Evolutionary conservation across 2,888 invertebrate species (phyloP).

Genomic region (Hylaea fasciaria): DNA sequence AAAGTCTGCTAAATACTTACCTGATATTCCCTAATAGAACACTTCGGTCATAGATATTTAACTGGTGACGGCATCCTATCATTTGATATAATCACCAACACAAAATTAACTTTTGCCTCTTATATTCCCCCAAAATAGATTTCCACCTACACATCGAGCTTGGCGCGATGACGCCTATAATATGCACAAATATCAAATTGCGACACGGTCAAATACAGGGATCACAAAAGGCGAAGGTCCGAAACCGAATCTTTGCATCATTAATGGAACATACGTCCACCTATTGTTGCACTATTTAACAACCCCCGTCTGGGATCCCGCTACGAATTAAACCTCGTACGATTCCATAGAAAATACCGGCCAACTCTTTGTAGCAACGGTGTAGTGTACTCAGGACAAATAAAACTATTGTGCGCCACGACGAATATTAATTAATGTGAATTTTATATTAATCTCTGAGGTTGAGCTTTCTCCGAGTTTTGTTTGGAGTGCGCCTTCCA

Average conservation of each 20-base stretch:
- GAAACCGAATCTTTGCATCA: conserved; percentile 70
- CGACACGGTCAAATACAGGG: conserved; percentile 55
- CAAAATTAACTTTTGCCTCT: too few relatives aligned
- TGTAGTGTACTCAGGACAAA: conserved; percentile 55
- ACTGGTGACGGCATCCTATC: too few relatives aligned
- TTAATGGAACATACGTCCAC: conserved; percentile 70
- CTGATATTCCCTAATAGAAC: too few relatives aligned
- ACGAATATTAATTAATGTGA: conserved; percentile 72
- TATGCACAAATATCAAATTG: conserved; percentile 43
- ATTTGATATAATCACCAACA: too few relatives aligned
- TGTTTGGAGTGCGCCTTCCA: conserved; percentile 35
- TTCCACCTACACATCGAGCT: not conserved
- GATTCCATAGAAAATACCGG: conserved; percentile 76
- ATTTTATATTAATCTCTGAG: conserved; percentile 65
- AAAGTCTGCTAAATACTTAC: too few relatives aligned
- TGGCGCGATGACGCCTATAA: conserved; percentile 14
- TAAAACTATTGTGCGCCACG: conserved; percentile 73
- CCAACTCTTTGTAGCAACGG: conserved; percentile 66
- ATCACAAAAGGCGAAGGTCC: conserved; percentile 74
- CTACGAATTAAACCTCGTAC: conserved; percentile 69
- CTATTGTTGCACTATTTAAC: conserved; percentile 82
- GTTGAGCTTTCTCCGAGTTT: conserved; percentile 49
- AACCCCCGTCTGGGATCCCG: conserved; percentile 51
- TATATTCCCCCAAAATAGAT: not conserved
- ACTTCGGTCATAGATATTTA: too few relatives aligned